Base-by-base conservation (phyloP, 1,140 invertebrate species). In the Drosophila sucinea region DNA sequence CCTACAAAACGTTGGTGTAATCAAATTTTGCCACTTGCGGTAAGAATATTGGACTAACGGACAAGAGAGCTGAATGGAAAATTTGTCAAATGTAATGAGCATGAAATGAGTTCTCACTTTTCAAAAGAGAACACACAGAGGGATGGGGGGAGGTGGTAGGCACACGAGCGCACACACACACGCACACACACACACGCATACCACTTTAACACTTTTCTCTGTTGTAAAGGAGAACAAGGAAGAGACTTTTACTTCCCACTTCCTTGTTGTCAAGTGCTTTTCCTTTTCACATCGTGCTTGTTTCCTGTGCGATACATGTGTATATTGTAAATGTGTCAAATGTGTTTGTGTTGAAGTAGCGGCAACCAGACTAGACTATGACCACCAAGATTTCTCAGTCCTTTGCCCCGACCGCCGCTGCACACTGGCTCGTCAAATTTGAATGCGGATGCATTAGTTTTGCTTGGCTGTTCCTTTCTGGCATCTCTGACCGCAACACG, bases 1-100 rank as follows among this genome's bases (percentile, higher is more conserved):
- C 67, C 79, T 74, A 27, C 23, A 64, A 67, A 74, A 86, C 81
- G 82, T 82, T 85, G 74, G 64, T 72, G 82, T 81, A 81, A 85
- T 85, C 81, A 85, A 85, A 86, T 85, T 85, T 74, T 75, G 82
- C 79, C 74, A 85, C 81, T 85, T 85, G 82, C 47, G 74, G 74
- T 55, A 44, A 41, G 38, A 61, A 29, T n/a, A 29, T 61, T 11
- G 23, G 58, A 27, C 58, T 8, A 41, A 23, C 23, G 44, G 17
- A 7, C 44, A 47, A 2, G 17, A 23, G 44, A 23, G n/a, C 5
- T 51, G 44, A 51, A 51, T 51, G 23, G 44, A 5, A 51, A 27
- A 27, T 41, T 41, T 73, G 60, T 23, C 74, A 58, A 25, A 41
- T 38, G 60, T 70, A 78, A 78, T 78, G 75, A 78, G 72, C 75